A percentile compares a stretch with the other conserved stretches of the same genome.
phyloP scores from a whole-genome alignment of 2,113 vertebrate genomes.

The Plecotus auritus region DNA sequence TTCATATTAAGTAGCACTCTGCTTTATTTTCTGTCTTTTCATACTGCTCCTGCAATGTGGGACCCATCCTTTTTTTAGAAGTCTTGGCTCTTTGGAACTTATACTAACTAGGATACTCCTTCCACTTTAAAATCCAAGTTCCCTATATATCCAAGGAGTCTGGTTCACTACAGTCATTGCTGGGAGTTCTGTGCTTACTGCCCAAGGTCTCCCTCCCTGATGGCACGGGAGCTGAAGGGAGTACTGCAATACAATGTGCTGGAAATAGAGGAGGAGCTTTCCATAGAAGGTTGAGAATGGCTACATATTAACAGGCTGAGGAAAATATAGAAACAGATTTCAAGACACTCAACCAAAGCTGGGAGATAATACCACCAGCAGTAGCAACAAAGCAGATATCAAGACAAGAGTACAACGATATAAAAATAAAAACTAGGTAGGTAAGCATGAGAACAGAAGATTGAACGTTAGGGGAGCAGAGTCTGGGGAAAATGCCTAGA shows the following conservation, averaged over 20 bases:
- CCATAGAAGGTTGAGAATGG: background rate
- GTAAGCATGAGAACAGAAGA: background rate
- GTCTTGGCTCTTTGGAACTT: background rate
- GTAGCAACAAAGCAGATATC: background rate
- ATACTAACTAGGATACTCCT: background rate
- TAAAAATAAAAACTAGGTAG: background rate
- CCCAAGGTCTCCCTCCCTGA: background rate
- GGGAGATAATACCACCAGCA: background rate
- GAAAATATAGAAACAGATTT: background rate
- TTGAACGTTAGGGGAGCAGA: background rate
- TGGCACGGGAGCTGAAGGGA: background rate
- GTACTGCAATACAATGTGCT: background rate
- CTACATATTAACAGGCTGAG: background rate
- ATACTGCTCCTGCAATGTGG: background rate
- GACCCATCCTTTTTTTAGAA: background rate
- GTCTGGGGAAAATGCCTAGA: background rate
- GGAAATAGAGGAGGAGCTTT: background rate
- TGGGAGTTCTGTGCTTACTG: background rate
- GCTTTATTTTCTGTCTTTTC: background rate
- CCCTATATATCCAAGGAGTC: background rate
- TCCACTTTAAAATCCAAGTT: background rate
- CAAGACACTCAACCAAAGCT: background rate
- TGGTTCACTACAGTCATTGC: background rate
- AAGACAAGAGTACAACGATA: background rate
- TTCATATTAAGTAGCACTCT: background rate